Base-by-base conservation (phyloP, 2,888 invertebrate genomes). In the Villa cingulata region DNA sequence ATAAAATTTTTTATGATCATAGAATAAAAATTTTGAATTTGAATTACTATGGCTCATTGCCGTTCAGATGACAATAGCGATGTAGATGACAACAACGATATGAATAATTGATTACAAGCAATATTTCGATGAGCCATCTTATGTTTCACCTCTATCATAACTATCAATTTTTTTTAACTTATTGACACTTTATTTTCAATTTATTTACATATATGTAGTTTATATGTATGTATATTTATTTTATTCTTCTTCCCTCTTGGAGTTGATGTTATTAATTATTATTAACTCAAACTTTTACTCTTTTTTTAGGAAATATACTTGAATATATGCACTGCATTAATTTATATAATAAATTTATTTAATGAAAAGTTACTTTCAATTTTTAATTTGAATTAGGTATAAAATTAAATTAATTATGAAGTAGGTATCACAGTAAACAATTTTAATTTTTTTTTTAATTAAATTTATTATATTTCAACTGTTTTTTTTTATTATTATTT, bases 31-130 rank as follows among this genome's bases (percentile, higher is more conserved):
- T 41, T 37, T 46, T 37, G 46, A 46, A 41, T 41, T 46, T 17
- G 41, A 41, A 46, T 42, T 46, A 29, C 41, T 46, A 46, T 46
- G 41, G 46, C 46, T 46, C 46, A 46, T 46, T 46, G 46, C 46
- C 46, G 42, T 29, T 46, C 45, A 41, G 40, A 37, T 32, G 29
- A 32, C 12, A 2, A 32, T 12, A 12, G 12, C 12, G 9, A 9
- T 12, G 29, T 3, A 12, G 29, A 32, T 32, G 29, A 10, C 10
- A 29, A 29, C 12, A 29, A 29, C 12, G 10, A 29, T 29, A 6
- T 32, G 3, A 12, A 12, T 12, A 2, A 32, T 32, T 4, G 2
- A 32, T 32, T 32, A 32, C 12, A 9, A 32, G 29, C 4, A 32
- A 12, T 32, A 12, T 12, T 32, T 12, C 29, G 29, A 32, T 32